Evolutionary conservation across 1,140 invertebrate genomes (phyloP).

Genomic region (Lycorma delicatula): DNA sequence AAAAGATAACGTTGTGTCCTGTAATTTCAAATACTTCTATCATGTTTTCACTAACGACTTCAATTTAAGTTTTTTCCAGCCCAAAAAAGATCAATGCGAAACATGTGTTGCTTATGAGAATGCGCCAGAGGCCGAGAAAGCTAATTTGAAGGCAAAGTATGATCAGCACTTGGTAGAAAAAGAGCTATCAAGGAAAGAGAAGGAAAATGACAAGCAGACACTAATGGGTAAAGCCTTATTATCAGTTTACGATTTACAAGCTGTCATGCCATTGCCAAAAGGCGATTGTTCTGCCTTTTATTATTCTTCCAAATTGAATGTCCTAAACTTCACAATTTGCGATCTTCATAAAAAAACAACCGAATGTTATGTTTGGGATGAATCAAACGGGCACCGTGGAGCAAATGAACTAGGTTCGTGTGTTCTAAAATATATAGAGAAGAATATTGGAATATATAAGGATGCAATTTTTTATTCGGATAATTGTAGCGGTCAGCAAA

Average conservation of each 20-base stretch:
- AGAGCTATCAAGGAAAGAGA: constrained; percentile 3
- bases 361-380: constrained; percentile 39
- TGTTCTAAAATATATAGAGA: constrained; percentile 28
- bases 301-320: constrained; percentile 29
- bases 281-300: constrained; percentile 25
- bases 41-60: constrained; percentile 15
- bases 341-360: constrained; percentile 23
- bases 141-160: constrained; percentile 7
- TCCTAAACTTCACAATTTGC: constrained; percentile 30
- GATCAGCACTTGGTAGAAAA: constrained; percentile 8
- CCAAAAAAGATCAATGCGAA: constrained; percentile 27
- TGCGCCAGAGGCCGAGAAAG: not conserved
- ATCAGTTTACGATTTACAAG: constrained; percentile 12
- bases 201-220: constrained; percentile 4
- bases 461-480: constrained; percentile 35
- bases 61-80: constrained; percentile 15
- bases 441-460: not conserved
- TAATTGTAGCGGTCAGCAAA: constrained; percentile 37
- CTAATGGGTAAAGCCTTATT: not conserved
- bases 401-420: constrained; percentile 38
- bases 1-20: too few species aligned
- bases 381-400: constrained; percentile 36
- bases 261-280: constrained; percentile 11
- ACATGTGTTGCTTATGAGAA: constrained; percentile 8
- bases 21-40: too few species aligned